Conservation (phyloP, 2,797 vertebrate species). For the Cynopterus sphinx region DNA sequence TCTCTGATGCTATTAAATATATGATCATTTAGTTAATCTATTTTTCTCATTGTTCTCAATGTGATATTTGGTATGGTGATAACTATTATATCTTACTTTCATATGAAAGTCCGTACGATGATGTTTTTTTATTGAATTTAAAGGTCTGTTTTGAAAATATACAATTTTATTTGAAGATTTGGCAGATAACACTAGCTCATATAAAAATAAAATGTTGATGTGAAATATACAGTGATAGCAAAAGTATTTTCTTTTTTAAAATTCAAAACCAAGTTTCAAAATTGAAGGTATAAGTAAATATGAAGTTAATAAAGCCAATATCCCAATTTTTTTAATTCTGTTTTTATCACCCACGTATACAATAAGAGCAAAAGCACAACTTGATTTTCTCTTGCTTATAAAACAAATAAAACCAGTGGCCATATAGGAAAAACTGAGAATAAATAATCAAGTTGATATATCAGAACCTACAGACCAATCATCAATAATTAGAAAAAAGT, state of each 20-base stretch:
- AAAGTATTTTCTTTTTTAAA: slow-evolving; percentile 8
- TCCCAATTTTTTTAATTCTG: background rate
- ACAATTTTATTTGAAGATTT: background rate
- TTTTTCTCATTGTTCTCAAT: slow-evolving; percentile 3
- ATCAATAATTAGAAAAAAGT: background rate
- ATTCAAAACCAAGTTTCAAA: background rate
- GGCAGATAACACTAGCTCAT: background rate
- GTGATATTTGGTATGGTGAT: background rate
- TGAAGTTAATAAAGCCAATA: background rate
- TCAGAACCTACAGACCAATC: background rate
- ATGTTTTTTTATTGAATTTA: background rate
- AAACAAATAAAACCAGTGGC: slow-evolving; percentile 20
- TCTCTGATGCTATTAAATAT: background rate
- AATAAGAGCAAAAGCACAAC: background rate
- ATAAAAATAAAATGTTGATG: background rate
- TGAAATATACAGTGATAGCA: background rate
- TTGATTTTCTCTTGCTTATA: slow-evolving; percentile 28
- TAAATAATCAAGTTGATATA: background rate
- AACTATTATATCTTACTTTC: background rate
- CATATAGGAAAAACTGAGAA: background rate
- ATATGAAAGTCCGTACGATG: background rate
- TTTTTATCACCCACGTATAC: background rate
- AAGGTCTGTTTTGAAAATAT: slow-evolving; percentile 14
- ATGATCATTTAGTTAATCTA: background rate
- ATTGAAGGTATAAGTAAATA: background rate